Evolutionary conservation across 2,113 vertebrate genomes (phyloP).

Genomic region (Microcebus ravelobensis): DNA sequence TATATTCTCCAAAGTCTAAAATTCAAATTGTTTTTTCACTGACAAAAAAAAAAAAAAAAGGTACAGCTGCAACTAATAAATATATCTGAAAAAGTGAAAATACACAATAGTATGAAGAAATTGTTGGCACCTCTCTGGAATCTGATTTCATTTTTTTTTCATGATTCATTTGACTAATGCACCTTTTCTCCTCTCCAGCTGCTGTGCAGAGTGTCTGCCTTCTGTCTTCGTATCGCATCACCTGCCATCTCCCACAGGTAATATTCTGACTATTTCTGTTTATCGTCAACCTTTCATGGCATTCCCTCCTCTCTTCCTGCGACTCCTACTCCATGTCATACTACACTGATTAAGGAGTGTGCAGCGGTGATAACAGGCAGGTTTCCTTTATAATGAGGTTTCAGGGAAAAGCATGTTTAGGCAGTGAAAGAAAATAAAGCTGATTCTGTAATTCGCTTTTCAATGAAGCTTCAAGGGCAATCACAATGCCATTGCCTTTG

Average conservation of each 20-base stretch:
- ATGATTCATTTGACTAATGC: constrained; percentile 44
- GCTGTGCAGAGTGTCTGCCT: background rate
- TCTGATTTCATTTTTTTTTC: background rate
- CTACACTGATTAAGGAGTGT: background rate
- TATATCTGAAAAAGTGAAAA: background rate
- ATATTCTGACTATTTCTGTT: constrained; percentile 42
- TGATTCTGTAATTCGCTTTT: constrained; percentile 48
- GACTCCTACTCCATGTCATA: background rate
- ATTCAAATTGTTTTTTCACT: background rate
- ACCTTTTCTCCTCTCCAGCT: constrained; percentile 49
- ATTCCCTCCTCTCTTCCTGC: background rate
- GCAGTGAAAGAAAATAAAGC: constrained; percentile 7
- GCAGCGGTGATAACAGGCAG: background rate
- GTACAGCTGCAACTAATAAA: background rate
- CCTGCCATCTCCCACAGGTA: constrained; percentile 45
- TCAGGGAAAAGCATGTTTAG: background rate
- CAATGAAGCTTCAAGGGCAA: constrained; percentile 49
- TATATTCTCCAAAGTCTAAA: background rate
- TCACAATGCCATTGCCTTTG: constrained; percentile 24
- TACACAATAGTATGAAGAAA: background rate
- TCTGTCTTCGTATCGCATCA: constrained; percentile 30
- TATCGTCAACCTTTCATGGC: constrained; percentile 26
- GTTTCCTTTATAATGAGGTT: background rate
- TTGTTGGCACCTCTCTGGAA: background rate
- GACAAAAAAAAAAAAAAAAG: background rate